Evolutionary conservation across 2,888 invertebrate genomes (phyloP).

Genomic region (Chymomyza fuscimana): DNA sequence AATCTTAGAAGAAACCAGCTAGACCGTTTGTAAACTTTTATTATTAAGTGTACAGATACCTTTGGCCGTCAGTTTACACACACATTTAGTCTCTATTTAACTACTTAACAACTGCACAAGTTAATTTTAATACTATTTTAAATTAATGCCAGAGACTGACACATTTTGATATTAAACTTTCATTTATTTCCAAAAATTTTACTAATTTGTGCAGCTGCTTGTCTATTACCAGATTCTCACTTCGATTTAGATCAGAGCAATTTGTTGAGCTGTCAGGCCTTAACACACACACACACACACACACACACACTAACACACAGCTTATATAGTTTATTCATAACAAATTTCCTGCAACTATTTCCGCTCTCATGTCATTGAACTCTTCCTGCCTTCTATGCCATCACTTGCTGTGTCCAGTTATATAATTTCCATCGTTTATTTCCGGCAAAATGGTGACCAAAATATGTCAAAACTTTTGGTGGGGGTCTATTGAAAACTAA

Average conservation of each 20-base stretch:
- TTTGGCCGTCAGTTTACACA: no score
- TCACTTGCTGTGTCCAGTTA: not conserved
- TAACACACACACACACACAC: not conserved
- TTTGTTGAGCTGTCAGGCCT: not conserved
- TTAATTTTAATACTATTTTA: no score
- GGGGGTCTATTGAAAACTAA: not conserved
- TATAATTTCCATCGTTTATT: constrained; percentile 19
- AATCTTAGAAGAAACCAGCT: no score
- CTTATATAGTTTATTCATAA: not conserved
- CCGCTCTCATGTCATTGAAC: constrained; percentile 14
- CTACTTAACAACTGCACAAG: not conserved
- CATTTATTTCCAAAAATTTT: no score
- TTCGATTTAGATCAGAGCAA: not conserved
- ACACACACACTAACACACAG: not conserved
- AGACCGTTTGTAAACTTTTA: no score
- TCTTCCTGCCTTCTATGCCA: not conserved
- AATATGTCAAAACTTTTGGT: not conserved
- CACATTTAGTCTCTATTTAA: not conserved
- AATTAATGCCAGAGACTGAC: no score
- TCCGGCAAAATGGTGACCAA: constrained; percentile 13
- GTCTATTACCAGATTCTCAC: not conserved
- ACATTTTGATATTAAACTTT: not conserved
- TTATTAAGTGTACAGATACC: no score
- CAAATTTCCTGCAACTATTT: constrained; percentile 15
- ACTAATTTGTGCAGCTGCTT: not conserved